Base-by-base conservation (phyloP, 1,140 invertebrate genomes). In the Ceratosolen fusciceps region DNA sequence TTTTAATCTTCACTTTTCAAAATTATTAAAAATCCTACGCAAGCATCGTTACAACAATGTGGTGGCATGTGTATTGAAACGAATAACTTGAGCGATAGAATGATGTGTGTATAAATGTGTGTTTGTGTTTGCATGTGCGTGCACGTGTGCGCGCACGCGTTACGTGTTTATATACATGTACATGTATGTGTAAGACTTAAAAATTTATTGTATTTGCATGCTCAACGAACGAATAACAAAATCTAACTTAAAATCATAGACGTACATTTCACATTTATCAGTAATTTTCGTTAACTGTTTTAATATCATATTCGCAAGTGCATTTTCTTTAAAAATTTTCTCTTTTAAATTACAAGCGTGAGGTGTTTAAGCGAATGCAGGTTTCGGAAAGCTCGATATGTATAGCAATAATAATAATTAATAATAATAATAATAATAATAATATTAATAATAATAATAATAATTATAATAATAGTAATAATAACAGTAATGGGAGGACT, bases 401-500 rank as follows among this genome's bases (percentile, higher is more conserved):
- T 82, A 84, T 78, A 81, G 81, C 78, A 80, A 86, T 83, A 82
- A n/a, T n/a, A n/a, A n/a, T n/a, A n/a, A n/a, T n/a, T n/a, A n/a
- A n/a, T n/a, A n/a, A n/a, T n/a, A n/a, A n/a, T n/a, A n/a, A n/a
- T n/a, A n/a, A n/a, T n/a, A n/a, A n/a, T n/a, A n/a, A n/a, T n/a
- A n/a, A n/a, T n/a, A n/a, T n/a, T n/a, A n/a, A n/a, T n/a, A n/a
- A n/a, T n/a, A n/a, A n/a, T n/a, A n/a, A n/a, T n/a, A n/a, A n/a
- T n/a, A n/a, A n/a, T n/a, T n/a, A n/a, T n/a, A n/a, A n/a, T n/a
- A n/a, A 84, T 78, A 81, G 81, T 75, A 80, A 86, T 83, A 82
- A 84, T 83, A 82, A 82, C 80, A 81, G 65, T 77, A 82, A 85
- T 83, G 82, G 84, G 83, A 83, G 84, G 83, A 85, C 80, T 83